Conservation (phyloP, 2,797 vertebrate genomes). For the Leontopithecus rosalia region DNA sequence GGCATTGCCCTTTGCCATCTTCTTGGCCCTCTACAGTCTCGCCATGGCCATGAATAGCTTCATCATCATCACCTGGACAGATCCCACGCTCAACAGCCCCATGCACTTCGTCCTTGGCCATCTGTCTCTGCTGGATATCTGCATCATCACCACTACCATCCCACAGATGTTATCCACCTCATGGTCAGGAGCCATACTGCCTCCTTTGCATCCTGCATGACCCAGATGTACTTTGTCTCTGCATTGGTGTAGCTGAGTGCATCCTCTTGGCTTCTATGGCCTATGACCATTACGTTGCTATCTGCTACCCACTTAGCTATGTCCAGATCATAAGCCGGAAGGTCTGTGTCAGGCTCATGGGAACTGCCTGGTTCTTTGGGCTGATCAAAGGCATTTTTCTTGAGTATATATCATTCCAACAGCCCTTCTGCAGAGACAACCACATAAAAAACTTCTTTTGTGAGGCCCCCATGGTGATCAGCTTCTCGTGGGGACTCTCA, state of each 20-base stretch:
- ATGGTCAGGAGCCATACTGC: not conserved
- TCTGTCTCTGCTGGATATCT: constrained; percentile 52
- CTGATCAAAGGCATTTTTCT: constrained; percentile 27
- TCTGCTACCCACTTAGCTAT: constrained; percentile 66
- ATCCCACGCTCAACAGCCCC: constrained; percentile 48
- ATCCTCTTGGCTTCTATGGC: constrained; percentile 57
- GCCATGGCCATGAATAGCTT: constrained; percentile 56
- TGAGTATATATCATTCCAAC: not conserved
- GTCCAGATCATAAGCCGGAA: constrained; percentile 45
- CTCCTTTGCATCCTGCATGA: constrained; percentile 23
- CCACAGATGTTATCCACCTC: constrained; percentile 54
- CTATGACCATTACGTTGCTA: not conserved
- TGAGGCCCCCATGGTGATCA: constrained; percentile 47
- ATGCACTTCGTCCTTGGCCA: constrained; percentile 65
- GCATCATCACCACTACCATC: constrained; percentile 60
- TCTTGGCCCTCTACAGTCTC: constrained; percentile 49
- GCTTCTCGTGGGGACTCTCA: not conserved
- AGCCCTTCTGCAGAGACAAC: constrained; percentile 42
- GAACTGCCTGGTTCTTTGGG: constrained; percentile 52
- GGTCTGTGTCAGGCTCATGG: constrained; percentile 22
- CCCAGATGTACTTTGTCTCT: constrained; percentile 10
- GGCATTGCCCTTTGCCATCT: constrained; percentile 41
- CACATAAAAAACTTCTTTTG: constrained; percentile 67
- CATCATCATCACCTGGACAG: constrained; percentile 62
- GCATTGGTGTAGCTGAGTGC: not conserved